A percentile compares a stretch with the other conserved stretches of the same genome.
These are phyloP conservation scores for Portunus trituberculatus DNA, from an alignment of 1,140 invertebrate species.

Conservation along the genomic window DNA sequence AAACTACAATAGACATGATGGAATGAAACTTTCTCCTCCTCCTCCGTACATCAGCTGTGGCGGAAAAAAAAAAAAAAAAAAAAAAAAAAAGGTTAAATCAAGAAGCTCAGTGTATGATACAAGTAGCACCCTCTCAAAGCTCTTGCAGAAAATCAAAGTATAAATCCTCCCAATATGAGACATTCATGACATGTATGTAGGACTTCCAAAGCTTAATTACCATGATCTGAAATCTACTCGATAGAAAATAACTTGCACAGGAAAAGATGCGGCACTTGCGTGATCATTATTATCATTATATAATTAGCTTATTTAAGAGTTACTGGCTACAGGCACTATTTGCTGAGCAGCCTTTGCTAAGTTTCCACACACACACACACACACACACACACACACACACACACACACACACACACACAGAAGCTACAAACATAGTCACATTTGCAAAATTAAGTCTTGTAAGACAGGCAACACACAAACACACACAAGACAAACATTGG, in stretches of 20 bases:
- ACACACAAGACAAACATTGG: too few relatives aligned
- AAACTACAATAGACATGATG: conserved; percentile 52
- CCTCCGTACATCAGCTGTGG: not conserved
- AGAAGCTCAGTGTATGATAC: conserved; percentile 31
- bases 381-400: not conserved
- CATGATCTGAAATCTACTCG: not conserved
- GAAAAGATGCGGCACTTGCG: conserved; percentile 72
- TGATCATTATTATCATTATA: conserved; percentile 46
- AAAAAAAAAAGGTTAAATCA: not conserved
- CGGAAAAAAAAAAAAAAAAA: conserved; percentile 23
- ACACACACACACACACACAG: too few relatives aligned
- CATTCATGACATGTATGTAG: not conserved
- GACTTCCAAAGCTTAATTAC: not conserved
- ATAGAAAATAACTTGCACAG: conserved; percentile 42
- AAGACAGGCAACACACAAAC: too few relatives aligned
- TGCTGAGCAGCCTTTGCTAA: conserved; percentile 15
- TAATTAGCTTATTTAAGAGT: conserved; percentile 16
- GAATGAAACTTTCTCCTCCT: conserved; percentile 52
- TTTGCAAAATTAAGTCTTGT: too few relatives aligned
- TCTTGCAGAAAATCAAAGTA: conserved; percentile 32
- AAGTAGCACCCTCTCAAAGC: conserved; percentile 65
- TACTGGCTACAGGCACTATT: conserved; percentile 53
- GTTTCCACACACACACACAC: not conserved
- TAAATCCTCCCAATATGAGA: not conserved
- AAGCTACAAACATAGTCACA: too few relatives aligned